These are phyloP conservation scores for Coelopa frigida DNA, from an alignment of 1,140 invertebrate species.

Conservation along the genomic window DNA sequence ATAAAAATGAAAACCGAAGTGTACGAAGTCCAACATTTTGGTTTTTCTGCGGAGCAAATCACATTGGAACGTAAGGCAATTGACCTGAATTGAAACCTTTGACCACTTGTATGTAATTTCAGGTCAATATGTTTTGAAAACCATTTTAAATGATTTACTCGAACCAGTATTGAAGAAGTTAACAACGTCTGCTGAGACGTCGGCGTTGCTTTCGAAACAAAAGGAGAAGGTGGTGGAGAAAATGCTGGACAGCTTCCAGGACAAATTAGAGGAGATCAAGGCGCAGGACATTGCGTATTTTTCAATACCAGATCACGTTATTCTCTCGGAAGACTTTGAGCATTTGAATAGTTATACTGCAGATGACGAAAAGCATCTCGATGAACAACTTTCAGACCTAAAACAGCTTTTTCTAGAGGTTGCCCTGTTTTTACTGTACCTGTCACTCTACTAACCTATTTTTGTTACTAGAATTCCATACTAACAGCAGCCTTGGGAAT, in stretches of 20 bases:
- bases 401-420: conserved; percentile 26
- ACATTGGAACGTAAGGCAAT: conserved; percentile 23
- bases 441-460: neutral
- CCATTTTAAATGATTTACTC: conserved; percentile 15
- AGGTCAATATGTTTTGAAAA: conserved; percentile 19
- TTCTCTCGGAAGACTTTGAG: conserved; percentile 12
- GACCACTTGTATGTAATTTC: neutral
- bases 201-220: conserved; percentile 10
- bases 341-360: conserved; percentile 10
- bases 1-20: conserved; percentile 10
- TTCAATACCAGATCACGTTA: conserved; percentile 26
- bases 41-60: conserved; percentile 27
- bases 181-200: conserved; percentile 18
- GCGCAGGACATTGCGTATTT: conserved; percentile 23
- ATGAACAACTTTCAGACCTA: conserved; percentile 14
- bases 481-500: conserved; percentile 25
- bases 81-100: neutral
- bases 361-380: conserved; percentile 20
- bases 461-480: conserved; percentile 21
- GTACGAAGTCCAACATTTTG: conserved; percentile 28
- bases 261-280: conserved; percentile 11
- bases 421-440: neutral
- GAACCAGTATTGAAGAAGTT: conserved; percentile 23
- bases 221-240: conserved; percentile 13
- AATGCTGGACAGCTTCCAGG: conserved; percentile 14